Evolutionary conservation across 1,140 invertebrate species (phyloP), one percentile per base, ranked within the genome.

Genomic region (Drosophila persimilis): DNA sequence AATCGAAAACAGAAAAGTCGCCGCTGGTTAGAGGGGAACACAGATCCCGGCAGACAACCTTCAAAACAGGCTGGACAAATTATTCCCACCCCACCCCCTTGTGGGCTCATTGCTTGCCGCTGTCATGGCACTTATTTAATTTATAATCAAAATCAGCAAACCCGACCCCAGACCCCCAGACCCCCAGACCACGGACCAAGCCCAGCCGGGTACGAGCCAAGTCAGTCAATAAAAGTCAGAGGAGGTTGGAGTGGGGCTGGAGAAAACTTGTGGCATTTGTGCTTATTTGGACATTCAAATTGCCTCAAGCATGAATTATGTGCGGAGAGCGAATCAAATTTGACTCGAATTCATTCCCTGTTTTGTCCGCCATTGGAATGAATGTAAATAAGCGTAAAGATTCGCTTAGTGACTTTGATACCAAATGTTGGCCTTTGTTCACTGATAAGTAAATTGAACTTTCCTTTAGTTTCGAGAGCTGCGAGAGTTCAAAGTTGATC

Each of bases 241-340:
- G 24, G 24, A 8, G 11, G 35, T 1, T 39, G 9, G 35, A 3
- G 11, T 39, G 35, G 35, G 20, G 20, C 20, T 20, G 20, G 35
- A 2, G 35, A 11, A 4, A 39, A 39, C 81, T 86, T 86, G 70
- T 69, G 73, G 83, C 81, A 81, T 86, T 85, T 81, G 73, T 66
- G 74, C 79, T 86, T 86, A 74, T 77, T 86, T 57, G 81, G 77
- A 80, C 81, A 86, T 86, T 85, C 77, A 86, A 81, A 77, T 77
- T 81, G 77, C 73, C 78, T 88, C 77, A 86, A 86, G 81, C 81
- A 86, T 86, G 81, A 86, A 86, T 86, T 86, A 86, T 86, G 77
- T 73, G 70, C 73, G 70, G 75, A 74, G 54, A 73, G 57, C 50
- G 64, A 70, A 69, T 70, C 66, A 57, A 70, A 69, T 69, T 69